phyloP scores from a whole-genome alignment of 2,113 vertebrate genomes.

The Actenoides lindsayi region DNA sequence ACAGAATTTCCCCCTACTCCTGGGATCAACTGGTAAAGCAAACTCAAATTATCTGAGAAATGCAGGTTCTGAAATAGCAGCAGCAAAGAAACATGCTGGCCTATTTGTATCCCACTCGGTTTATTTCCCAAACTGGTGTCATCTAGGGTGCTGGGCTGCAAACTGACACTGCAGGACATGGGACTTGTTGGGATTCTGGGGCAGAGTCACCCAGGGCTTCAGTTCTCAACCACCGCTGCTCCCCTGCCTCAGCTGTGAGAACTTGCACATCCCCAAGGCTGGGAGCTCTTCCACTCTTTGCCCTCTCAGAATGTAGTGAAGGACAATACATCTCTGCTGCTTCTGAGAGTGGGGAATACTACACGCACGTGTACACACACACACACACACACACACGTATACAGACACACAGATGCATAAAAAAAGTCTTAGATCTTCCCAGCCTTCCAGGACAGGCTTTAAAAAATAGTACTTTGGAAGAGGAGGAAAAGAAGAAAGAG shows the following conservation, averaged over 20 bases:
- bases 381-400: background rate
- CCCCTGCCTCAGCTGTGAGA: background rate
- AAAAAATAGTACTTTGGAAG: background rate
- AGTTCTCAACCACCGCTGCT: background rate
- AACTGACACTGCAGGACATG: background rate
- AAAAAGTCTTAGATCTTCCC: background rate
- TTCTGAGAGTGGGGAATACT: background rate
- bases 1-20: background rate
- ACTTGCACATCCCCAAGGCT: fast-evolving
- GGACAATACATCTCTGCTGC: background rate
- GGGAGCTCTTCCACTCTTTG: background rate
- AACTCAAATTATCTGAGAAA: constrained; percentile 37
- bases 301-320: background rate
- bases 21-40: background rate
- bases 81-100: background rate
- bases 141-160: background rate
- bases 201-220: background rate
- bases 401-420: background rate
- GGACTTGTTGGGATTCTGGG: background rate
- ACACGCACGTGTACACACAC: fast-evolving
- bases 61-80: background rate
- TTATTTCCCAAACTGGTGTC: background rate
- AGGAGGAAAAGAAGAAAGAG: background rate
- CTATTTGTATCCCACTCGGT: fast-evolving
- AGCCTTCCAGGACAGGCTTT: background rate